Percentiles rank a stretch among this genome's conserved stretches.
Conservation (phyloP, 1,140 invertebrate genomes). For the Drosophila kepulauana region DNA sequence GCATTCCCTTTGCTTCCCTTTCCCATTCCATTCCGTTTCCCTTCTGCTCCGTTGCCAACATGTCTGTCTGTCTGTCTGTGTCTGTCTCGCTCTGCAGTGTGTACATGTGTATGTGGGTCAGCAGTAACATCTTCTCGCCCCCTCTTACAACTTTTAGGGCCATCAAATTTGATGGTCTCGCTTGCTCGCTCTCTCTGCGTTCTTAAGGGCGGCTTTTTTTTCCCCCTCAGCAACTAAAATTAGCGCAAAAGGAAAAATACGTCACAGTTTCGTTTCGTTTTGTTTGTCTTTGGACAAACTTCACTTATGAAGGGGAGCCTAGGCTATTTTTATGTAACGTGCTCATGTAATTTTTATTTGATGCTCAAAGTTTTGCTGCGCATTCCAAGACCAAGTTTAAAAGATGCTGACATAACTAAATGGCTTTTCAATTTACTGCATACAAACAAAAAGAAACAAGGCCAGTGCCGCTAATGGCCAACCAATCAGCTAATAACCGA, state of each 20-base stretch:
- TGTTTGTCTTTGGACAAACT: slow-evolving; percentile 23
- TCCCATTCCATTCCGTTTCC: slow-evolving; percentile 7
- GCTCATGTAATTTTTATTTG: slow-evolving; percentile 44
- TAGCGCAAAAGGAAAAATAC: slow-evolving; percentile 43
- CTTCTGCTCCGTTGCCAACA: neutral
- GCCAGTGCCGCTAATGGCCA: slow-evolving; percentile 57
- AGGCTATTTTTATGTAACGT: slow-evolving; percentile 42
- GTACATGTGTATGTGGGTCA: slow-evolving; percentile 50
- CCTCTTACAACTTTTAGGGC: neutral
- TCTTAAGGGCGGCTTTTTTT: slow-evolving; percentile 32
- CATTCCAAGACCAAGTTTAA: slow-evolving; percentile 17
- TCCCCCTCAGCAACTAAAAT: slow-evolving; percentile 40
- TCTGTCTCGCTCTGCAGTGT: neutral
- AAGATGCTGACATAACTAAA: slow-evolving; percentile 36
- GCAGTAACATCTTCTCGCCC: slow-evolving; percentile 48
- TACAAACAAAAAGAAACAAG: slow-evolving; percentile 24
- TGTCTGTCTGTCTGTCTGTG: neutral
- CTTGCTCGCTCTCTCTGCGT: neutral
- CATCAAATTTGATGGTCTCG: slow-evolving; percentile 67
- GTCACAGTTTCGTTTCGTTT: neutral
- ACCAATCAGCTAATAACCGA: slow-evolving; percentile 73
- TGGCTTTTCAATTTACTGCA: slow-evolving; percentile 25
- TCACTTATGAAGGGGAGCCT: slow-evolving; percentile 8
- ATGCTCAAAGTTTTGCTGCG: slow-evolving; percentile 29
- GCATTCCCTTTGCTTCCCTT: slow-evolving; percentile 35